phyloP scores from a whole-genome alignment of 1,140 invertebrate species.

The Cyphomyrmex costatus region DNA sequence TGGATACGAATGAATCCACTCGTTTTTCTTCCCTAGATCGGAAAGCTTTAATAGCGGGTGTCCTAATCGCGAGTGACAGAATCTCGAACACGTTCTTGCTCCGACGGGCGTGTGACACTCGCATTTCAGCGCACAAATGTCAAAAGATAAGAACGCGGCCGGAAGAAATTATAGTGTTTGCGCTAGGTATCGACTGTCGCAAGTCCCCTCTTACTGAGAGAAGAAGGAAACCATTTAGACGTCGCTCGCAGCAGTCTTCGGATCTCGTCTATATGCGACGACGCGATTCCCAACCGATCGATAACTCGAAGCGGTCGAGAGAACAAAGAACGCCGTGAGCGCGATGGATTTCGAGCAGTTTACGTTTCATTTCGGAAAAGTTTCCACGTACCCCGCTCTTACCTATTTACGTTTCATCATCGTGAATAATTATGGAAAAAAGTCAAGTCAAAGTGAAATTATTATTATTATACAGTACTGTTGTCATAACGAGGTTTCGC shows the following conservation, averaged over 20 bases:
- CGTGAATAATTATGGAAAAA: no score
- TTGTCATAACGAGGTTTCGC: not conserved
- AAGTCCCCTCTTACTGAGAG: not conserved
- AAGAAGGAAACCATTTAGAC: conserved; percentile 58
- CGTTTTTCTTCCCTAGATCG: conserved; percentile 42
- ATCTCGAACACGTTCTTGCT: conserved; percentile 45
- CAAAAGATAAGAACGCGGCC: conserved; percentile 66
- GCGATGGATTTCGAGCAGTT: conserved; percentile 41
- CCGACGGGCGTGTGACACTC: conserved; percentile 41
- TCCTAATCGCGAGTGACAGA: conserved; percentile 68
- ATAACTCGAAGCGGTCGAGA: conserved; percentile 52
- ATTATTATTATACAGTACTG: not conserved
- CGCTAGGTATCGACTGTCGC: conserved; percentile 60
- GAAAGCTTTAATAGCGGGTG: conserved; percentile 41
- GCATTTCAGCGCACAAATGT: conserved; percentile 60
- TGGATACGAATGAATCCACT: conserved; percentile 34
- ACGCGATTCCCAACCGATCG: conserved; percentile 64
- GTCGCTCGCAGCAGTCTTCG: conserved; percentile 61
- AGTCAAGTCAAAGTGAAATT: not conserved
- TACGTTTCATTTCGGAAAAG: conserved; percentile 1
- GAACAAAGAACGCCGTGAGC: conserved; percentile 62
- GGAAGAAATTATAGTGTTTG: conserved; percentile 73
- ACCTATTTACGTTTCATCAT: not conserved
- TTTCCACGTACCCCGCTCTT: not conserved
- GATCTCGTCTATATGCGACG: conserved; percentile 61